Evolutionary conservation across 2,113 vertebrate genomes (phyloP), one percentile per base, ranked within the genome.

Genomic region (Gambusia affinis): DNA sequence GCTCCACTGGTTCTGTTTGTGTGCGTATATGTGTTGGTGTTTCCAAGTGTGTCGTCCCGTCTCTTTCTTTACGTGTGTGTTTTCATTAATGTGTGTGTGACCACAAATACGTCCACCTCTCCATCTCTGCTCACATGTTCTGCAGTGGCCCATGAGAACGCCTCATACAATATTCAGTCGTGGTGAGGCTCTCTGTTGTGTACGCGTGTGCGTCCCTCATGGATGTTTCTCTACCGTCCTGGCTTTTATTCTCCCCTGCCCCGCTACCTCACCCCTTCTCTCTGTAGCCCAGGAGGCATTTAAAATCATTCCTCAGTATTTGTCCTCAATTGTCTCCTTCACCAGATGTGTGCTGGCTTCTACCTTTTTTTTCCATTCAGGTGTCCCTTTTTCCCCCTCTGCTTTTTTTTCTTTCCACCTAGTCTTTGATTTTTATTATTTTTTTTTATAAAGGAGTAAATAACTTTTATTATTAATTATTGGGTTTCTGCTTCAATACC

Each of bases 101-200:
- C 69, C 60, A 33, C 37, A 65, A 24, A 10, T 47, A 42, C 54
- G 69, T 83, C 72, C 77, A 62, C 78, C 74, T 79, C 74, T 69
- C 10, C 39, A 74, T 71, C 75, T 78, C 60, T 79, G 80, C 85
- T 79, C 83, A 75, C 87, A 88, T 12, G 79, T 82, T 90, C 83
- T 70, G 75, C 84, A 85, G 65, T 78, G 66, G 88, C 87, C 90
- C 91, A 89, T 89, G 91, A 92, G 92, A 85, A 88, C 78, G 60
- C 73, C 83, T 93, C 88, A 93, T 93, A 89, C 89, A 93, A 93
- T 93, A 93, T 93, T 92, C 90, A 92, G 82, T 64, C 86, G 70
- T 77, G 73, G 78, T 90, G 90, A 88, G 88, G 74, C 71, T 86
- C 85, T 82, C 28, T 19, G 64, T 85, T 72, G 80, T 89, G 85